phyloP scores from a whole-genome alignment of 2,888 invertebrate species.

The Hypomecis atomaria region DNA sequence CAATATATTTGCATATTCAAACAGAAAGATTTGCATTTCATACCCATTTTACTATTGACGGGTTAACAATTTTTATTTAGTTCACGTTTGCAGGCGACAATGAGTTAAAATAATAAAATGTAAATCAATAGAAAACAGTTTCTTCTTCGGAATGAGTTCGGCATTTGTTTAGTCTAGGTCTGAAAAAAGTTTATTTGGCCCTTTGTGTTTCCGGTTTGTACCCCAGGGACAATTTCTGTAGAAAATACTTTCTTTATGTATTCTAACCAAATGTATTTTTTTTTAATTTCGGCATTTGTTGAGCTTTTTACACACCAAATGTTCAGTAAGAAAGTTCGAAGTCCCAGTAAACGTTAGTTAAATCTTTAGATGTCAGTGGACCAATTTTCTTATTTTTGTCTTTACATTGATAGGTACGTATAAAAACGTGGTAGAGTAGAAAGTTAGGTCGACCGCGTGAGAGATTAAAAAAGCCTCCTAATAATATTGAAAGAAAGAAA shows the following conservation, averaged over 20 bases:
- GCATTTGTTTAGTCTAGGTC: conserved; percentile 21
- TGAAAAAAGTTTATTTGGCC: conserved; percentile 7
- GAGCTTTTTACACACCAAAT: background rate
- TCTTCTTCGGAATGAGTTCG: conserved; percentile 44
- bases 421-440: too few species aligned
- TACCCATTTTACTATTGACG: conserved; percentile 61
- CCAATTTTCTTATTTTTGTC: too few species aligned
- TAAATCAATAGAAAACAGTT: conserved; percentile 62
- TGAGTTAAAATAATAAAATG: conserved; percentile 72
- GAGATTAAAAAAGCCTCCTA: too few species aligned
- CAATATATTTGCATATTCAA: conserved; percentile 78
- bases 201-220: too few species aligned
- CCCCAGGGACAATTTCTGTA: background rate
- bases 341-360: too few species aligned
- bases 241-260: background rate
- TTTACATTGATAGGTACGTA: too few species aligned
- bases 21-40: conserved; percentile 74
- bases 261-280: background rate
- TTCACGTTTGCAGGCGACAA: conserved; percentile 58
- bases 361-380: too few species aligned
- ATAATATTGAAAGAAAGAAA: too few species aligned
- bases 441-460: too few species aligned
- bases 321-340: too few species aligned
- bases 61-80: conserved; percentile 63
- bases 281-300: too few species aligned